Percentiles rank a stretch among this genome's conserved stretches.
Evolutionary conservation across 2,888 invertebrate genomes (phyloP).

Genomic region (Toxonevra muliebris): DNA sequence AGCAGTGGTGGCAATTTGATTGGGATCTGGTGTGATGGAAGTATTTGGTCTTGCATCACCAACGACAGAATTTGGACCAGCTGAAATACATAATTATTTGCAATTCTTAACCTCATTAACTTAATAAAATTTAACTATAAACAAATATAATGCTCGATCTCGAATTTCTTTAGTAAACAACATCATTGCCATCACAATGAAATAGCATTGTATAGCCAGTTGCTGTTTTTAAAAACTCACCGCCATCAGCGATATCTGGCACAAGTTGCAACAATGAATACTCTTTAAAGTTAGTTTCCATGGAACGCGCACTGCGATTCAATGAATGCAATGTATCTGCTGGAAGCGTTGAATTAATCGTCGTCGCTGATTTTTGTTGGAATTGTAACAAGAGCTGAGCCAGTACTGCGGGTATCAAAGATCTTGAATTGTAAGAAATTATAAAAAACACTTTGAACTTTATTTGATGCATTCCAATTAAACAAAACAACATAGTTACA

Average conservation of each 20-base stretch:
- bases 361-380: constrained; percentile 40
- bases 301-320: constrained; percentile 48
- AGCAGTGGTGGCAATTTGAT: constrained; percentile 13
- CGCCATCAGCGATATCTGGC: constrained; percentile 34
- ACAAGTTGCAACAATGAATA: constrained; percentile 31
- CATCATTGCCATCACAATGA: too few relatives aligned
- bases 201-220: background rate
- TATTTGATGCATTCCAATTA: background rate
- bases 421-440: constrained; percentile 48
- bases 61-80: constrained; percentile 34
- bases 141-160: too few relatives aligned
- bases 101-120: too few relatives aligned
- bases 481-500: constrained; percentile 11
- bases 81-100: too few relatives aligned
- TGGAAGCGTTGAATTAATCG: constrained; percentile 1
- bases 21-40: background rate
- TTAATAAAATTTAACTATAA: too few relatives aligned
- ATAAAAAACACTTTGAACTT: constrained; percentile 6
- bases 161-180: too few relatives aligned
- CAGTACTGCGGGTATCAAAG: constrained; percentile 60
- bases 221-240: constrained; percentile 19
- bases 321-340: constrained; percentile 17
- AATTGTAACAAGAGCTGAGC: constrained; percentile 63
- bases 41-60: constrained; percentile 25
- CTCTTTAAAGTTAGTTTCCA: constrained; percentile 36